phyloP scores from a whole-genome alignment of 1,140 invertebrate genomes.

The Plectrocnemia conspersa region DNA sequence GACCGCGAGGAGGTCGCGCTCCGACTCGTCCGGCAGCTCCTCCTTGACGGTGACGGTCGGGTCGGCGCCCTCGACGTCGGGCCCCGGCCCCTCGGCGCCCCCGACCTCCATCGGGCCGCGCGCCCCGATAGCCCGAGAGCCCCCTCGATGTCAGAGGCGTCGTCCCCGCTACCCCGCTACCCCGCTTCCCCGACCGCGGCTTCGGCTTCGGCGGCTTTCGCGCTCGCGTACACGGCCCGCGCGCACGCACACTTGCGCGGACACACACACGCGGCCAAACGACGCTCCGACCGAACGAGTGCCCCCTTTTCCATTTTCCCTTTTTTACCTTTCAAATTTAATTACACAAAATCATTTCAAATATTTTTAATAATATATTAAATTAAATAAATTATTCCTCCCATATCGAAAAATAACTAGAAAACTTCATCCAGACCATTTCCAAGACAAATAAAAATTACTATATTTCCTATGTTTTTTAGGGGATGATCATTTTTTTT shows the following conservation, averaged over 20 bases:
- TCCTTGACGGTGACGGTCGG: no score
- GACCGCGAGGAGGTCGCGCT: no score
- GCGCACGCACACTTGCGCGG: neutral
- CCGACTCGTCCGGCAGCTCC: no score
- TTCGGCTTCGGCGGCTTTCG: neutral
- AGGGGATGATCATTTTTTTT: no score
- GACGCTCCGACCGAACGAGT: neutral
- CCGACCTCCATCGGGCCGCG: neutral
- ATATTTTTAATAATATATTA: no score
- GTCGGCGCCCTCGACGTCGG: neutral
- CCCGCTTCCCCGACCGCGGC: constrained; percentile 21
- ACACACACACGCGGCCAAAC: neutral
- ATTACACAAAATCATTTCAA: no score
- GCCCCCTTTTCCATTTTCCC: neutral
- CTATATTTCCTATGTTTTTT: no score
- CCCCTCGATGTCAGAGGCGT: neutral
- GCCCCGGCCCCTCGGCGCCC: neutral
- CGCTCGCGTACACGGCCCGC: constrained; percentile 14
- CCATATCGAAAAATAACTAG: no score
- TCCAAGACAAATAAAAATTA: no score
- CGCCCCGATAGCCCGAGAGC: neutral
- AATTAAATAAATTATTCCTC: no score
- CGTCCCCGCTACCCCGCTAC: constrained; percentile 7
- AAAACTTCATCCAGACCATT: no score
- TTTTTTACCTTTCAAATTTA: neutral